Conservation (phyloP, 2,888 invertebrate species). For the Drosophila antonietae region DNA sequence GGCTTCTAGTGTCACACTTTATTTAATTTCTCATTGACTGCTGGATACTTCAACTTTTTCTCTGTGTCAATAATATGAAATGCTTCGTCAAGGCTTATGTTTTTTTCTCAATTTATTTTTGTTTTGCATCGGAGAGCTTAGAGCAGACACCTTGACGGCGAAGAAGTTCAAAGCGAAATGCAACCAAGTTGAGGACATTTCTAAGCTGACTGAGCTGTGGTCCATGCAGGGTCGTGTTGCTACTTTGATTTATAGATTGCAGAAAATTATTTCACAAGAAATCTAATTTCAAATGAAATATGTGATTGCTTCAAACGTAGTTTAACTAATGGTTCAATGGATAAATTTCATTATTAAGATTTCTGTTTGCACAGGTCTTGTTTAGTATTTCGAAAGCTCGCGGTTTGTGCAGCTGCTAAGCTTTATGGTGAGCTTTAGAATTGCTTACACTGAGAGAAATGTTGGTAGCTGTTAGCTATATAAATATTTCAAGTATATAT, state of each 20-base stretch:
- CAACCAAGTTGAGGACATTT: conserved; percentile 6
- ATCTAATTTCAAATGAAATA: not conserved
- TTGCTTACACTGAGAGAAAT: conserved; percentile 10
- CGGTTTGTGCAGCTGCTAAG: conserved; percentile 37
- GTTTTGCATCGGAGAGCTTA: conserved; percentile 22
- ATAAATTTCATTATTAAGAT: not conserved
- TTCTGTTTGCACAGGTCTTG: not conserved
- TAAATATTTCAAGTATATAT: not conserved
- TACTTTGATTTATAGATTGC: not conserved
- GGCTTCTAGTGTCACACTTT: not conserved
- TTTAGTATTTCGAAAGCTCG: conserved; percentile 6
- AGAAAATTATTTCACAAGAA: not conserved
- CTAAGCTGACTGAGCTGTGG: conserved; percentile 1
- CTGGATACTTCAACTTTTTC: not conserved
- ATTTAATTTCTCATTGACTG: not conserved
- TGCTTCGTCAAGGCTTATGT: not conserved
- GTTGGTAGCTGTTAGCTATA: not conserved
- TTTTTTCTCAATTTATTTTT: conserved; percentile 24
- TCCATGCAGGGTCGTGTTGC: not conserved
- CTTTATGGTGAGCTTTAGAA: conserved; percentile 29
- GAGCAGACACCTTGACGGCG: not conserved
- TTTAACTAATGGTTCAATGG: not conserved
- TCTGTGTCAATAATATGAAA: conserved; percentile 24
- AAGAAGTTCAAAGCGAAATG: not conserved
- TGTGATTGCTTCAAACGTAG: not conserved